Evolutionary conservation across 2,888 invertebrate genomes (phyloP), one percentile per base, ranked within the genome.

Genomic region (Pristionchus exspectatus): DNA sequence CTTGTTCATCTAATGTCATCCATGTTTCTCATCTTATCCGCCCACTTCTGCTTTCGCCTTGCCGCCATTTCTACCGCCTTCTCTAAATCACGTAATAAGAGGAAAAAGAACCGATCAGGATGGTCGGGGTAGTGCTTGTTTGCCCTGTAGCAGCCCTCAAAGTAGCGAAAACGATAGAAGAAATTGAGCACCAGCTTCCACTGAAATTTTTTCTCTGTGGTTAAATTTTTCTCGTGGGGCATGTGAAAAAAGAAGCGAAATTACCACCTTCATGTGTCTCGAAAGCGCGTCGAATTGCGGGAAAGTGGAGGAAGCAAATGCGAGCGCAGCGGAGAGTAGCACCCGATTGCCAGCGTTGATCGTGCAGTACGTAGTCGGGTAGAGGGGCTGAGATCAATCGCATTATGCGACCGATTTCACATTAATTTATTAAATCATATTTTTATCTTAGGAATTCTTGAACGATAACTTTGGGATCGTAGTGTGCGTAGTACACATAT

Each of bases 81-180:
- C n/a, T n/a, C n/a, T n/a, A n/a, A n/a, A n/a, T n/a, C 59, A 24
- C 63, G n/a, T 24, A 21, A 66, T n/a, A 21, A 56, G 4, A 16
- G 12, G 7, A 56, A 56, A 56, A 7, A 7, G 9, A 54, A 74
- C 74, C 74, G 33, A 33, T 74, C 74, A 4, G 74, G 74, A n/a
- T 74, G 38, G 38, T 74, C 38, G 5, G 74, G 74, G 1, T 4
- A 38, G 38, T 74, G 9, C 44, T 38, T 74, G 9, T 74, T 33
- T 3, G 74, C 74, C 16, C 74, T 33, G 27, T 21, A 3, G 33
- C 38, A 74, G 3, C 38, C 33, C 44, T 74, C 74, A 14, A 74
- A 74, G 74, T 38, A 38, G 1, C 74, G 33, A 18, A 74, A 74
- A 21, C 74, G 74, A 44, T 74, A 74, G 74, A 74, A 74, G 74